These are phyloP conservation scores for Forbesichthys agassizii DNA, from an alignment of 2,113 vertebrate genomes.

Conservation along the genomic window DNA sequence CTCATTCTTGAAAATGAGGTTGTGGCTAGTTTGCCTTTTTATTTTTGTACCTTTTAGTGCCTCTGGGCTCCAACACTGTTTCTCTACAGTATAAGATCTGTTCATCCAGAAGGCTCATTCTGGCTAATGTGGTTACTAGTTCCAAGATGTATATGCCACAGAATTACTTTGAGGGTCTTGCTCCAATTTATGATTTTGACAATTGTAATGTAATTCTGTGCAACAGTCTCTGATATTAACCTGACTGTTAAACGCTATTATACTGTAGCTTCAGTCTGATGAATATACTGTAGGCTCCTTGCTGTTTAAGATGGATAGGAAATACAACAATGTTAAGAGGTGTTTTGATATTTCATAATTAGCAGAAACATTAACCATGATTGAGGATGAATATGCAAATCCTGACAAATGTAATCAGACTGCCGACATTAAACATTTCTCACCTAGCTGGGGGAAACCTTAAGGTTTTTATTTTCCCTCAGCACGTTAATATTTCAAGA, in stretches of 20 bases:
- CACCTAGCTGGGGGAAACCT: slow-evolving; percentile 31
- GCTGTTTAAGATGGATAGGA: not conserved
- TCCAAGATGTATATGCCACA: not conserved
- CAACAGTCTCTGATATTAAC: not conserved
- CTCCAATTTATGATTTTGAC: not conserved
- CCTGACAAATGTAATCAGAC: slow-evolving; percentile 39
- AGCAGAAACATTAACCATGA: slow-evolving; percentile 38
- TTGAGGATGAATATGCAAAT: slow-evolving; percentile 4
- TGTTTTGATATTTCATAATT: slow-evolving; percentile 45
- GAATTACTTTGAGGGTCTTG: slow-evolving; percentile 8
- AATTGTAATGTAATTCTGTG: not conserved
- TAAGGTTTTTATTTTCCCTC: slow-evolving; percentile 30
- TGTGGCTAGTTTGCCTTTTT: slow-evolving; percentile 1
- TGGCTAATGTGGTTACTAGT: slow-evolving; percentile 4
- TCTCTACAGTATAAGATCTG: not conserved
- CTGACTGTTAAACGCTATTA: not conserved
- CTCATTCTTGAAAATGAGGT: slow-evolving; percentile 25
- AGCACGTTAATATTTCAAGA: slow-evolving; percentile 62
- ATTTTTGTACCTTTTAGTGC: slow-evolving; percentile 6
- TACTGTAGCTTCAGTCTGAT: not conserved
- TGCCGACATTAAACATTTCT: slow-evolving; percentile 36
- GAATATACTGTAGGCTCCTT: not conserved
- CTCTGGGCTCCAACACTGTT: not conserved
- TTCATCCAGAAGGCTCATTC: slow-evolving; percentile 20
- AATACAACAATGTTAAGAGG: not conserved